These are phyloP conservation scores for Glareola pratincola DNA, from an alignment of 2,113 vertebrate genomes.

Conservation along the genomic window DNA sequence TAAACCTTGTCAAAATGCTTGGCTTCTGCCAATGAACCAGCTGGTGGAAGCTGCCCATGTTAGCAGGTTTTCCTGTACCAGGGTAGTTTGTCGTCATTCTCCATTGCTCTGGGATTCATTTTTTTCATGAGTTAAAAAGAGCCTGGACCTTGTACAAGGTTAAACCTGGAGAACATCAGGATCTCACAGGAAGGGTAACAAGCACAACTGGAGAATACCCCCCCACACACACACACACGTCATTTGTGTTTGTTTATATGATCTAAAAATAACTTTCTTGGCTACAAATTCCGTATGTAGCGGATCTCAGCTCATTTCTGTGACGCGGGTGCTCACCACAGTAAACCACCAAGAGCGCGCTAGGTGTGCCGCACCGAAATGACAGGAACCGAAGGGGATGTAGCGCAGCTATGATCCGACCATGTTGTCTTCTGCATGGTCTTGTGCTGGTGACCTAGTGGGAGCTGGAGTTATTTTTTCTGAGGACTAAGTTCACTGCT, in stretches of 20 bases:
- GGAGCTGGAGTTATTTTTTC: not conserved
- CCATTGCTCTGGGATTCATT: not conserved
- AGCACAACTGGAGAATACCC: not conserved
- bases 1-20: not conserved
- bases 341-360: not conserved
- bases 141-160: not conserved
- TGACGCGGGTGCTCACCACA: not conserved
- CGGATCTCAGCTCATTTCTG: not conserved
- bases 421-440: not conserved
- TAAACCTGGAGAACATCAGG: not conserved
- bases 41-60: not conserved
- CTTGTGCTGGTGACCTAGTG: not conserved
- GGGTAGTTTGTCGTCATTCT: not conserved
- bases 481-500: accelerated
- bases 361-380: not conserved
- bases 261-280: not conserved
- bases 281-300: not conserved
- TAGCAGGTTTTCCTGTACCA: not conserved
- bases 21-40: accelerated
- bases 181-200: not conserved
- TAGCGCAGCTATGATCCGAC: accelerated
- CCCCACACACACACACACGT: too few species aligned
- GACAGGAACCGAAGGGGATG: not conserved
- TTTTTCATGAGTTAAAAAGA: not conserved
- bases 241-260: not conserved